Percentiles rank a stretch among this genome's conserved stretches.
These are phyloP conservation scores for Lasioglossum albipes DNA, from an alignment of 1,140 invertebrate species.

Conservation along the genomic window DNA sequence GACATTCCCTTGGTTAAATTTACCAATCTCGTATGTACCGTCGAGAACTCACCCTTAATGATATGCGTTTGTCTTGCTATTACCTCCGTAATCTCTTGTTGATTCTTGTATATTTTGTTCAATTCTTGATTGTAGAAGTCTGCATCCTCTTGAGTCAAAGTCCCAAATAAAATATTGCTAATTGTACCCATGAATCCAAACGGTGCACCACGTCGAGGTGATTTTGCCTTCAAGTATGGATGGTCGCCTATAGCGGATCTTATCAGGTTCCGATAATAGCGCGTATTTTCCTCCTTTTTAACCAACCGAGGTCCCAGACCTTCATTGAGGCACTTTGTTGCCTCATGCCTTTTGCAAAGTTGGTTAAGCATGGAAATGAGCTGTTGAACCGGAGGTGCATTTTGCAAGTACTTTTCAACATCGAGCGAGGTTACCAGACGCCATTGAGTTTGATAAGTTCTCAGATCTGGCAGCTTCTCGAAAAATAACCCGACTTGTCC, in stretches of 20 bases:
- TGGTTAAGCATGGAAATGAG: background rate
- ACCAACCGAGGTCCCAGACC: background rate
- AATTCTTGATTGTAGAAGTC: background rate
- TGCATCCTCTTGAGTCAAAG: background rate
- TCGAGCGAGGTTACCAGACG: background rate
- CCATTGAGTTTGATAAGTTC: background rate
- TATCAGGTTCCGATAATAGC: background rate
- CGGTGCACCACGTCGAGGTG: background rate
- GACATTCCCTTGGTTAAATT: background rate
- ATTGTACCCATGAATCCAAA: background rate
- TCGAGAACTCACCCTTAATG: background rate
- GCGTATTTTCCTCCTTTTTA: background rate
- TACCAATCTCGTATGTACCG: background rate
- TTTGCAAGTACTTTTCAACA: background rate
- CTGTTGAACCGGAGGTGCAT: background rate
- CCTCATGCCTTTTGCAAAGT: background rate
- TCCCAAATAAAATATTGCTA: background rate
- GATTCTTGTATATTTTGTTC: background rate
- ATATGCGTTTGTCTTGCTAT: background rate
- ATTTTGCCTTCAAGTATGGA: background rate
- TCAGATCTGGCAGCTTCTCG: background rate
- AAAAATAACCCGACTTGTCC: too few species aligned
- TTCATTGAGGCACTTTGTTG: background rate
- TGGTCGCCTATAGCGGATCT: background rate
- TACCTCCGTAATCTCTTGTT: background rate